phyloP scores from a whole-genome alignment of 2,113 vertebrate species.

The Syngnathoides biaculeatus region DNA sequence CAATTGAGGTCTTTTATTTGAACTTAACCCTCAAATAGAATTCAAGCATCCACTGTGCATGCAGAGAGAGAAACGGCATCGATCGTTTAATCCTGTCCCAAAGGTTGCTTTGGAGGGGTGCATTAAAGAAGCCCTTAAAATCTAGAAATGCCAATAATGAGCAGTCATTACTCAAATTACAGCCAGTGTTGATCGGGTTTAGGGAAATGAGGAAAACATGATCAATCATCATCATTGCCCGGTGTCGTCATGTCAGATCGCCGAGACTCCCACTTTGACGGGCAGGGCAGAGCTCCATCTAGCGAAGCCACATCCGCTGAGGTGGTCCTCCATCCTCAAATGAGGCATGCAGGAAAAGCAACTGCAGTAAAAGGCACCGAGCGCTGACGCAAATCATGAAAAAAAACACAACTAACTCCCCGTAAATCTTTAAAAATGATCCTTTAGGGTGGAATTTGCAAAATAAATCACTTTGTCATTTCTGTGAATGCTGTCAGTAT shows the following conservation, averaged over 20 bases:
- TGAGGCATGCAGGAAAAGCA: conserved; percentile 21
- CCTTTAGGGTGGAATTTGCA: too few relatives aligned
- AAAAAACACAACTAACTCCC: background rate
- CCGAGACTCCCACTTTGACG: conserved; percentile 63
- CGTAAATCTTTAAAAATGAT: too few relatives aligned
- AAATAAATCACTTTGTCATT: too few relatives aligned
- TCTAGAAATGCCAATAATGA: conserved; percentile 96
- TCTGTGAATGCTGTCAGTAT: too few relatives aligned
- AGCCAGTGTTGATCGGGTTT: conserved; percentile 97
- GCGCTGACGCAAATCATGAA: too few relatives aligned
- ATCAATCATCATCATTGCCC: conserved; percentile 97
- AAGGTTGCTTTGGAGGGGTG: conserved; percentile 74
- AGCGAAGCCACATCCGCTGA: conserved; percentile 71
- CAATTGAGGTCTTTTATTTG: conserved; percentile 40
- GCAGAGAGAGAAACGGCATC: conserved; percentile 55
- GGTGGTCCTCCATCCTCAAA: conserved; percentile 60
- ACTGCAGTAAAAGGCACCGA: background rate
- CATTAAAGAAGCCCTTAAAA: conserved; percentile 92
- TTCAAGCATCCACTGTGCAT: conserved; percentile 31
- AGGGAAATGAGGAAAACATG: conserved; percentile 98
- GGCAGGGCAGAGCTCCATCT: conserved; percentile 80
- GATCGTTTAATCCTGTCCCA: conserved; percentile 74
- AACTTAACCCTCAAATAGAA: conserved; percentile 54
- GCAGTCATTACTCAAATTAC: conserved; percentile 99
- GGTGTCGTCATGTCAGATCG: conserved; percentile 80